Evolutionary conservation across 2,797 vertebrate genomes (phyloP).

Genomic region (Podargus strigoides): DNA sequence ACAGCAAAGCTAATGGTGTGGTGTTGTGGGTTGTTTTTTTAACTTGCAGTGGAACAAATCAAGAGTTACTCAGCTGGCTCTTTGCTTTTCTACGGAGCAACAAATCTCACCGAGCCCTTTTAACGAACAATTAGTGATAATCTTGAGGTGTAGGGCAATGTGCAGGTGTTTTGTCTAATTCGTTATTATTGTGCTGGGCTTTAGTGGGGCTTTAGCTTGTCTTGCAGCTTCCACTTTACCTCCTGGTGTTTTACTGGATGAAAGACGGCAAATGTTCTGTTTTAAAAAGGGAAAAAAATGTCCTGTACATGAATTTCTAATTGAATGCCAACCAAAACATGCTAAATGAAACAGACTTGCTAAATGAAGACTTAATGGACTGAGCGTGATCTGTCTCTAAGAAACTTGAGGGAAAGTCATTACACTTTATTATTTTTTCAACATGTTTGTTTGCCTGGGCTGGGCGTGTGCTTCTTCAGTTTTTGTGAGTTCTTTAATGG

Average conservation of each 20-base stretch:
- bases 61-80: background rate
- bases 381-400: background rate
- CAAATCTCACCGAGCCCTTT: background rate
- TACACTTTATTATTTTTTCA: slow-evolving; percentile 8
- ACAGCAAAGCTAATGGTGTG: background rate
- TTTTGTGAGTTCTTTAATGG: slow-evolving; percentile 1
- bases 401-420: background rate
- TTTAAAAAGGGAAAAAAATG: background rate
- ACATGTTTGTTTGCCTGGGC: background rate
- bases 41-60: background rate
- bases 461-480: background rate
- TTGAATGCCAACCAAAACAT: slow-evolving; percentile 3
- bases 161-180: background rate
- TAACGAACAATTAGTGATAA: background rate
- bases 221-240: slow-evolving; percentile 1
- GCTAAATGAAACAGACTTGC: background rate
- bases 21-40: background rate
- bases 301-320: background rate
- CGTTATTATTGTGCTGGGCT: background rate
- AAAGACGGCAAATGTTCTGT: background rate
- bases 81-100: background rate
- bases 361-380: slow-evolving; percentile 41
- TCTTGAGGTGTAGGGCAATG: background rate
- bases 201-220: background rate
- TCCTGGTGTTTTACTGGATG: background rate